A percentile compares a stretch with the other conserved stretches of the same genome.
These are phyloP conservation scores for Oryctes rhinoceros DNA, from an alignment of 1,140 invertebrate genomes.

Conservation along the genomic window DNA sequence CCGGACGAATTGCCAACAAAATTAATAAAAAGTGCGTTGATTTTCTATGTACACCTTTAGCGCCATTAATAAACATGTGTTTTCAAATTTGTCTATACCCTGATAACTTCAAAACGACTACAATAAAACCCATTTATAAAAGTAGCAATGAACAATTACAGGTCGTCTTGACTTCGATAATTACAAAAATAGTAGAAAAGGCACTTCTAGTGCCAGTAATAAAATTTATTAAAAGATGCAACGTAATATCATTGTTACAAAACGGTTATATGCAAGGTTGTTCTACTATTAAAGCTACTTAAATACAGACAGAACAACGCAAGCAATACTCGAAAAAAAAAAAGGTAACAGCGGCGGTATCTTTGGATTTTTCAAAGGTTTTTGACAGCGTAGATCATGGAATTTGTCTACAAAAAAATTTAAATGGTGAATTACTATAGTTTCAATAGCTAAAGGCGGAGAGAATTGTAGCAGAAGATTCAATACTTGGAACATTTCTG, in stretches of 20 bases:
- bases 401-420: neutral
- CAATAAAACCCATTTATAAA: neutral
- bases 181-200: neutral
- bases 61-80: too few relatives aligned
- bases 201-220: neutral
- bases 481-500: neutral
- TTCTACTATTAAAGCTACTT: neutral
- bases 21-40: constrained; percentile 8
- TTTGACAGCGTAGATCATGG: neutral
- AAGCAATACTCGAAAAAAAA: neutral
- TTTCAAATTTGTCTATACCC: neutral
- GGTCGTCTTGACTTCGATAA: neutral
- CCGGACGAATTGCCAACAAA: neutral
- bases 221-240: neutral
- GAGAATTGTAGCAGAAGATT: neutral
- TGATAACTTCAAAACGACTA: neutral
- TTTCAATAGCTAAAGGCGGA: neutral
- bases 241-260: neutral
- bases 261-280: neutral
- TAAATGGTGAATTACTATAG: neutral
- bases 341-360: neutral
- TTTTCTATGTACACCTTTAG: neutral
- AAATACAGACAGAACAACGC: neutral
- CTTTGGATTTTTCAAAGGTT: neutral
- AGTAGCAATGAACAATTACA: neutral